Evolutionary conservation across 2,888 invertebrate species (phyloP).

Genomic region (Galerucella calmariensis): DNA sequence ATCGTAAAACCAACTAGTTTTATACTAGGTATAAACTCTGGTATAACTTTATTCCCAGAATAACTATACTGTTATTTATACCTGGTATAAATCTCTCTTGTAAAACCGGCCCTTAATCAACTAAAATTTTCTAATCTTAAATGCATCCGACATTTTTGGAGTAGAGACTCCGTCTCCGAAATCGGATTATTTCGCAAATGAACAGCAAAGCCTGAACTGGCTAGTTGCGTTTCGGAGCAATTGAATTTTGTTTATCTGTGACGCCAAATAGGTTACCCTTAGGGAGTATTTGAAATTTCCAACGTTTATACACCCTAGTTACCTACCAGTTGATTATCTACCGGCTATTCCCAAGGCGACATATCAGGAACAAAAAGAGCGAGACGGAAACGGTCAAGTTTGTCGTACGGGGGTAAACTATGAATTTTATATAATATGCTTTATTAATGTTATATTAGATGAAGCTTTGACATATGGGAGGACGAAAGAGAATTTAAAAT

Average conservation of each 20-base stretch:
- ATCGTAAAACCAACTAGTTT: too few species aligned
- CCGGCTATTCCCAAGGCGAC: background rate
- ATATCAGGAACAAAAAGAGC: background rate
- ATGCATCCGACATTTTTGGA: too few species aligned
- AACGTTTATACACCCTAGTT: constrained; percentile 28
- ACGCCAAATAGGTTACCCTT: constrained; percentile 22
- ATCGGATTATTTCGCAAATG: background rate
- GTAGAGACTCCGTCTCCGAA: background rate
- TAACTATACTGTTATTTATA: too few species aligned
- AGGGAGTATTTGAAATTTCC: constrained; percentile 27
- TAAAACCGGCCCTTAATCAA: too few species aligned
- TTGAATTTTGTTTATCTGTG: constrained; percentile 29
- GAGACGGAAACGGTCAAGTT: background rate
- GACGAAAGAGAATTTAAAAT: too few species aligned
- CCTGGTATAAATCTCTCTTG: too few species aligned
- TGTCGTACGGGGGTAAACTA: background rate
- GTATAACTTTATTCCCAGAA: too few species aligned
- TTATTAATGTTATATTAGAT: background rate
- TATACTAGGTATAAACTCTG: too few species aligned
- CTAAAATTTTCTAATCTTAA: too few species aligned
- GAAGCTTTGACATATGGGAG: too few species aligned
- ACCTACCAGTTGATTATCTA: background rate
- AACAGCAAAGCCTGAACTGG: background rate
- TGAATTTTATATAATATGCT: background rate
- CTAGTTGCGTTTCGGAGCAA: constrained; percentile 20